Base-by-base conservation (phyloP, 1,140 invertebrate genomes). In the Ruditapes philippinarum region DNA sequence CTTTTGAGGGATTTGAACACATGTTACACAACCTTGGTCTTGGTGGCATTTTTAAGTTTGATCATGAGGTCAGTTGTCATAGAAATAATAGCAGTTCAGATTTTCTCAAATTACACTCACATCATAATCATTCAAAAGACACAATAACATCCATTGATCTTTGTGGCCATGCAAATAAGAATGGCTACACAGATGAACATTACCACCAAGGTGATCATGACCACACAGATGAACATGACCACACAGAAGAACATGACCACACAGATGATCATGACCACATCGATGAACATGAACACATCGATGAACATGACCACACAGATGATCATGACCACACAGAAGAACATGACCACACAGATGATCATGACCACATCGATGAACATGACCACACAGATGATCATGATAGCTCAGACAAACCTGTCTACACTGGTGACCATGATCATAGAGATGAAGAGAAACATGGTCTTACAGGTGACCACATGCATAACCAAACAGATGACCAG, bases 1-100 rank as follows among this genome's bases (percentile, higher is more conserved):
- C 70, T 17, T 78, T 28, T 45, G 84, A 86, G 28, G 84, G 84
- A 22, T 74, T 86, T 78, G 70, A 78, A 62, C 70, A 86, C 65
- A 45, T 86, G 22, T 54, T 86, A 38, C 28, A 65, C 33, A 19
- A 65, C n/a, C 38, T 86, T 22, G 84, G 84, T 36, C 49, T 86
- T 62, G 84, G 84, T 1, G 73, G 73, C 0, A 62, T 57, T 0
- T 9, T 76, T 0, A 12, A 62, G n/a, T 62, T 86, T 51, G 68
- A 76, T 42, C 74, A 76, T 49, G 33, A 12, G 3, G 40, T 36
- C n/a, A 19, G 38, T n/a, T 42, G 54, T n/a, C 74, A 78, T 42
- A 60, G 60, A 78, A 17, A 0, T 11, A 40, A 36, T 7, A 80
- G 60, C 19, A 38, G 51, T 19, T 57, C 49, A 14, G 33, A 49